Base-by-base conservation (phyloP, 2,888 invertebrate species). In the Nomada ferruginata region DNA sequence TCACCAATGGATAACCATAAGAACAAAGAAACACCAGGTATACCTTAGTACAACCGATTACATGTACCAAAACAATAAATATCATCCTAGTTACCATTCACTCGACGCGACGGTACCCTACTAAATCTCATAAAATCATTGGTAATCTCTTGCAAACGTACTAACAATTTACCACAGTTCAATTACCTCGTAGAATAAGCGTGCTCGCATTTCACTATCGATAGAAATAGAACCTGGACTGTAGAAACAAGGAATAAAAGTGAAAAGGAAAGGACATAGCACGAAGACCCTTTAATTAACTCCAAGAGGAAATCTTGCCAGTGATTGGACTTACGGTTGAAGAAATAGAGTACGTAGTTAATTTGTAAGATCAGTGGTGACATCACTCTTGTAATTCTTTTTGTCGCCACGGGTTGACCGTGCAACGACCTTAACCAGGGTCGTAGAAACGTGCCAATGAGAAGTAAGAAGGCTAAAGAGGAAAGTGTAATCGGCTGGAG, bases 401-500 rank as follows among this genome's bases (percentile, higher is more conserved):
- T 13, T 15, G 47, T 47, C 47, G 47, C 15, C 47, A 47, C 47
- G 47, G 29, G 29, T 60, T 36, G 66, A 44, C 57, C 76, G 61
- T 79, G 59, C 70, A 74, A 80, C 79, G 80, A 83, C 80, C 85
- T 87, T 75, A 76, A 60, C 61, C 71, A 85, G 60, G 77, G 79
- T 73, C 79, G 63, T 50, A 23, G 9, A 64, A 69, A 36, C 86
- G 86, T 87, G 87, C 86, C 80, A 66, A 63, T 69, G 77, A 72
- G 85, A 74, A 69, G 72, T 71, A 42, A 69, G 77, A 63, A 82
- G 70, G 73, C 71, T 47, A 47, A 76, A 83, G 71, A 85, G 87
- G 90, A 91, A 91, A 91, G 89, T 85, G 52, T 85, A 74, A 81
- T 84, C 76, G 29, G 66, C 63, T 74, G 60, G 77, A 77, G 69